Base-by-base conservation (phyloP, 2,797 vertebrate species). In the Lepus oiostolus region DNA sequence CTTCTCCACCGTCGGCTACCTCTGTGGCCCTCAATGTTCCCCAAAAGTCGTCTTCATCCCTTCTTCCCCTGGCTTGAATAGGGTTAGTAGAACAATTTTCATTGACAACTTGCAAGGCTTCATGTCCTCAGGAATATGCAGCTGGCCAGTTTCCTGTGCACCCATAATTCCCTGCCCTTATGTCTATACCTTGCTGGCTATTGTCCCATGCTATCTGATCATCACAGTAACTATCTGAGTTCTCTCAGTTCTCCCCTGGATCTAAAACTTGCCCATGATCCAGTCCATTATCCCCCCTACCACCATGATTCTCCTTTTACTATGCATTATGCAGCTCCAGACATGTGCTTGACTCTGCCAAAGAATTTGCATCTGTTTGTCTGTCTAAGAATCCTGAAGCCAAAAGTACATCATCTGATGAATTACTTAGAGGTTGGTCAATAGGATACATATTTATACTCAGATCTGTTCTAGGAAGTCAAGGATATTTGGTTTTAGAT, bases 171-270 rank as follows among this genome's bases (percentile, higher is more conserved):
- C 63, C 52, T 80, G 38, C 1, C 0, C n/a, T 71, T 60, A 12
- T 32, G 38, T 38, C 10, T n/a, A 47, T 11, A 7, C 13, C n/a
- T 65, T 32, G 60, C 65, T 54, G 2, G 63, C 10, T 72, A 21
- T 50, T 21, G 76, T 32, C 72, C 11, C 28, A 3, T 63, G 50
- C 28, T 47, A 24, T 14, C 38, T 58, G 54, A 21, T 26, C 11
- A 30, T 63, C 54, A 0, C 8, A 47, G 58, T 58, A 76, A 79
- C n/a, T 70, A 2, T 12, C 14, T 42, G 50, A 65, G 10, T 71
- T 83, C 60, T 93, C n/a, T 82, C 72, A 14, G 4, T 68, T 86
- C 19, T 84, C 38, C 60, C 22, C 35, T 91, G 38, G n/a, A 84
- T 13, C 32, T 68, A 21, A 35, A 30, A 82, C 7, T 72, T 65